phyloP scores from a whole-genome alignment of 2,797 vertebrate species.

The Sebastes nivosus region DNA sequence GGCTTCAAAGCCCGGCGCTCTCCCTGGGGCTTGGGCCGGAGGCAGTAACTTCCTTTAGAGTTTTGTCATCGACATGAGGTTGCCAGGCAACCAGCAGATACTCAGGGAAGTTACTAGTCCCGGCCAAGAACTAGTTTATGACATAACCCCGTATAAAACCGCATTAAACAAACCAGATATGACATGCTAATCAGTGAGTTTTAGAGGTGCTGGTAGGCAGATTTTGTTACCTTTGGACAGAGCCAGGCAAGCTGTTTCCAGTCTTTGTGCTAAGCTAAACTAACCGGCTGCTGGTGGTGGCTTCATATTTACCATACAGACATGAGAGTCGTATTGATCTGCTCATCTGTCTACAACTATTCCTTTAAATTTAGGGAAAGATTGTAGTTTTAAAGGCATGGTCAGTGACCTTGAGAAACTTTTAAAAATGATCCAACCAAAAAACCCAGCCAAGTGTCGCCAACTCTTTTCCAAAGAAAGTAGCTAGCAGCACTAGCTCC shows the following conservation, averaged over 20 bases:
- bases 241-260: neutral
- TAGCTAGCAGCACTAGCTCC: too few species aligned
- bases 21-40: neutral
- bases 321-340: neutral
- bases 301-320: neutral
- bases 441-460: too few species aligned
- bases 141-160: neutral
- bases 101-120: neutral
- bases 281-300: neutral
- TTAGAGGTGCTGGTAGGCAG: neutral
- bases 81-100: neutral
- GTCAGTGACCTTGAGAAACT: too few species aligned
- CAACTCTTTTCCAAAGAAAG: too few species aligned
- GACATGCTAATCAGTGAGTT: neutral
- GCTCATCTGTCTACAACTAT: neutral
- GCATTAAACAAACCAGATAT: neutral
- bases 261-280: neutral
- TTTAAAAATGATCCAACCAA: too few species aligned
- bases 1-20: neutral
- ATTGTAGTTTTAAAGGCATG: neutral
- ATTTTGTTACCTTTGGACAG: neutral
- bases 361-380: neutral
- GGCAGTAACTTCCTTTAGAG: neutral
- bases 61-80: neutral
- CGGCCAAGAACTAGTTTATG: neutral